Conservation (phyloP, 2,113 vertebrate genomes). For the Lycocorax pyrrhopterus region DNA sequence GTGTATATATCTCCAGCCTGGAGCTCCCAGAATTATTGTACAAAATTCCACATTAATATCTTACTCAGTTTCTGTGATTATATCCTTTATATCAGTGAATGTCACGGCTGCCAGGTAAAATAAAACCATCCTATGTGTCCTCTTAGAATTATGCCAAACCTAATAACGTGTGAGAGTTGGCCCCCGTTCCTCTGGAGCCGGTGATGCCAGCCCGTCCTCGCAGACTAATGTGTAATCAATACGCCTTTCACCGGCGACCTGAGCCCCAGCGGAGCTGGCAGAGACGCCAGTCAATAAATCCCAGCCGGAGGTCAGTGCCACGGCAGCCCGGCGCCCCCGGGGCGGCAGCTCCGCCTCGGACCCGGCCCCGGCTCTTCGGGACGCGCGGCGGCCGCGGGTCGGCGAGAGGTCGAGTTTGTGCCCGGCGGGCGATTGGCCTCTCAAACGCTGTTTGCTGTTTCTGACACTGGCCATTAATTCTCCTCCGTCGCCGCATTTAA, state of each 20-base stretch:
- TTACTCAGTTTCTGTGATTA: conserved; percentile 53
- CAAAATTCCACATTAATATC: conserved; percentile 45
- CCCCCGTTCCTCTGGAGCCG: not conserved
- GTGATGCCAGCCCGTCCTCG: not conserved
- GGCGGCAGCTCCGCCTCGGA: not conserved
- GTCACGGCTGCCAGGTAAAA: conserved; percentile 60
- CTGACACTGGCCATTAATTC: conserved; percentile 49
- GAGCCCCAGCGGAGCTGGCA: conserved; percentile 18
- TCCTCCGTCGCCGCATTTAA: not conserved
- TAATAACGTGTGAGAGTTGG: conserved; percentile 25
- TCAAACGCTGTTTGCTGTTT: not conserved
- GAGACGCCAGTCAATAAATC: conserved; percentile 36
- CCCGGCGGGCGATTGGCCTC: conserved; percentile 23
- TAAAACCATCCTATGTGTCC: conserved; percentile 47
- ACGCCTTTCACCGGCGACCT: conserved; percentile 21
- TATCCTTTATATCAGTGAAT: conserved; percentile 62
- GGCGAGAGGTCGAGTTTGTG: conserved; percentile 12
- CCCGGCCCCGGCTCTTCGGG: not conserved
- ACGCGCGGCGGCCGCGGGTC: conserved; percentile 36
- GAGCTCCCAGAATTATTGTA: conserved; percentile 1
- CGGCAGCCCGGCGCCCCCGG: not conserved
- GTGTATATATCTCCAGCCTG: not conserved
- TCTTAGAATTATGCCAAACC: conserved; percentile 54
- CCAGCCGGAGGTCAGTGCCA: conserved; percentile 4
- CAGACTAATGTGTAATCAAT: conserved; percentile 67